Conservation (phyloP, 2,113 vertebrate genomes). For the Pseudonaja textilis region DNA sequence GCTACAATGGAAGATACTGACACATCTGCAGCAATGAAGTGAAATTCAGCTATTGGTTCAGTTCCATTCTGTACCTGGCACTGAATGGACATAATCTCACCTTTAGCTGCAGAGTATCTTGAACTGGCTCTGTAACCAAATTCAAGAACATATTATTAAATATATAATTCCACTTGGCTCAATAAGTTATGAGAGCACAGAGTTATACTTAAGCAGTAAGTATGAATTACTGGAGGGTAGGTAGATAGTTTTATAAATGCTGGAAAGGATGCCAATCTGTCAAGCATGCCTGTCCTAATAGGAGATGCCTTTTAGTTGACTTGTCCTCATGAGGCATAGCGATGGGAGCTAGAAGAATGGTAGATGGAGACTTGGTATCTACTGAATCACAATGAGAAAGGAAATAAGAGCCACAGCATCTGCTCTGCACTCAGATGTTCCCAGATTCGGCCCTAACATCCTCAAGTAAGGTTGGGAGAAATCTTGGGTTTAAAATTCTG, state of each 20-base stretch:
- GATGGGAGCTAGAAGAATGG: not conserved
- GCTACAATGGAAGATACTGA: not conserved
- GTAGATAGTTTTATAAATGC: not conserved
- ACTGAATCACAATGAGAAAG: not conserved
- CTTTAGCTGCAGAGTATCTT: not conserved
- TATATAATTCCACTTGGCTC: not conserved
- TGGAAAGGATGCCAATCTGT: not conserved
- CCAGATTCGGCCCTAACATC: not conserved
- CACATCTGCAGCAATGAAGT: not conserved
- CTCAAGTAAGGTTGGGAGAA: not conserved
- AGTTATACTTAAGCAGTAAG: not conserved
- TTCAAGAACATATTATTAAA: not conserved
- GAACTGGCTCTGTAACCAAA: not conserved
- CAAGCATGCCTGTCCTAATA: not conserved
- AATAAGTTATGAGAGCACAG: not conserved
- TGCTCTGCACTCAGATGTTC: not conserved
- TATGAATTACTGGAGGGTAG: not conserved
- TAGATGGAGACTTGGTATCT: not conserved
- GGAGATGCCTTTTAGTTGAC: not conserved
- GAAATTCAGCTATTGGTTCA: not conserved
- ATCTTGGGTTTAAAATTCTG: not conserved
- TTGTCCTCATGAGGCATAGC: not conserved
- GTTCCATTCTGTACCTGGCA: not conserved
- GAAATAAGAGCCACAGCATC: not conserved
- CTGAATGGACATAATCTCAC: not conserved